Conservation (phyloP, 2,888 invertebrate genomes). For the Caenorhabditis auriculariae region DNA sequence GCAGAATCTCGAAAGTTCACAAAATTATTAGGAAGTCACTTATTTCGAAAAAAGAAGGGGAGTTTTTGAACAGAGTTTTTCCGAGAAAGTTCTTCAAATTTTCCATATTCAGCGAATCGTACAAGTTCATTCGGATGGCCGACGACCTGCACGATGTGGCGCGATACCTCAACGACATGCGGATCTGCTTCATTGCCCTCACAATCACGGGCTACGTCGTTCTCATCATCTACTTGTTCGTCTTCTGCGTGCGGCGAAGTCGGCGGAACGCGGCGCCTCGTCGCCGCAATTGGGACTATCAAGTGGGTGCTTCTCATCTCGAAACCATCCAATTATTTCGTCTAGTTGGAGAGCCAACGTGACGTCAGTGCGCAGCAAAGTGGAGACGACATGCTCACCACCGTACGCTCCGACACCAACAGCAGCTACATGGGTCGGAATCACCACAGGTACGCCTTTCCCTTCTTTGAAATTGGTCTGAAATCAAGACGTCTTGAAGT, state of each 20-base stretch:
- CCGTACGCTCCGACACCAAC: conserved; percentile 28
- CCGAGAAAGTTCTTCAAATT: too few species aligned
- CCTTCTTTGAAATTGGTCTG: not conserved
- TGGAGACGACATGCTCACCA: conserved; percentile 30
- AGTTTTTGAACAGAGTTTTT: too few species aligned
- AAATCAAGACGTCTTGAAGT: too few species aligned
- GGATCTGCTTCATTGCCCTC: conserved; percentile 54
- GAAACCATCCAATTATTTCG: not conserved
- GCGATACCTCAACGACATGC: conserved; percentile 52
- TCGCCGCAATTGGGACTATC: conserved; percentile 53
- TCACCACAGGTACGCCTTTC: conserved; percentile 31
- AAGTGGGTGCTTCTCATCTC: conserved; percentile 20
- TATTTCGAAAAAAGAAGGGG: too few species aligned
- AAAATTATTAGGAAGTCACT: too few species aligned
- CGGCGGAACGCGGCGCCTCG: conserved; percentile 39
- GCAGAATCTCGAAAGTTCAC: too few species aligned
- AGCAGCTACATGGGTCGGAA: conserved; percentile 39
- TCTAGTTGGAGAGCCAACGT: conserved; percentile 34
- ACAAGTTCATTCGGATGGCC: conserved; percentile 60
- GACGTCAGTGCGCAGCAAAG: conserved; percentile 32
- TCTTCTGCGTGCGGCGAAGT: conserved; percentile 48
- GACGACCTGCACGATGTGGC: conserved; percentile 59
- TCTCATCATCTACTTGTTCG: conserved; percentile 43
- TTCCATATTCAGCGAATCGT: conserved; percentile 56
- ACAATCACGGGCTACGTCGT: conserved; percentile 53